Conservation (phyloP, 2,888 invertebrate species). For the Athetis lepigone region DNA sequence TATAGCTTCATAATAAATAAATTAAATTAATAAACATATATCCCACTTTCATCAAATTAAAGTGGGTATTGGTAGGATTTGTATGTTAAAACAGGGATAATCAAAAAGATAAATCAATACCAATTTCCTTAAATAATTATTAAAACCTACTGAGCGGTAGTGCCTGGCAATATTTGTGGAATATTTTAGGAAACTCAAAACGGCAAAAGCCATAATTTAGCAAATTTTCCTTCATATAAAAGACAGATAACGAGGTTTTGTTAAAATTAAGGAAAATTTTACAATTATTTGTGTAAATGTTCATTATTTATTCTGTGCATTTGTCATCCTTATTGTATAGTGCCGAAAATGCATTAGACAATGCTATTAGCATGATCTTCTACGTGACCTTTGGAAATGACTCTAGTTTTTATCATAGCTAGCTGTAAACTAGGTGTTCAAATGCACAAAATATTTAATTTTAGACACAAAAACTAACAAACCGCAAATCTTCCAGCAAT, state of each 20-base stretch:
- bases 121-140: slow-evolving; percentile 27
- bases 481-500: background rate
- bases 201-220: slow-evolving; percentile 16
- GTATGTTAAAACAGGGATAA: slow-evolving; percentile 5
- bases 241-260: slow-evolving; percentile 38
- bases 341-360: slow-evolving; percentile 42
- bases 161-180: background rate
- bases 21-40: background rate
- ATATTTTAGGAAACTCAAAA: slow-evolving; percentile 24
- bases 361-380: slow-evolving; percentile 38
- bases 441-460: background rate
- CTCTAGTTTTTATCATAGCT: slow-evolving; percentile 30
- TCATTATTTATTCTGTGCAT: slow-evolving; percentile 33
- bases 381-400: slow-evolving; percentile 29
- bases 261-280: slow-evolving; percentile 47
- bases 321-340: slow-evolving; percentile 34
- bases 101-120: background rate
- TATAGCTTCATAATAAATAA: background rate
- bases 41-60: too few species aligned
- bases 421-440: slow-evolving; percentile 1
- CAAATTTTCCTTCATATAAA: slow-evolving; percentile 42
- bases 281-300: slow-evolving; percentile 34
- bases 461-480: slow-evolving; percentile 4
- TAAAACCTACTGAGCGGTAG: slow-evolving; percentile 1
- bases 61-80: background rate